Base-by-base conservation (phyloP, 1,140 invertebrate species). In the Andrena cerasifolii region DNA sequence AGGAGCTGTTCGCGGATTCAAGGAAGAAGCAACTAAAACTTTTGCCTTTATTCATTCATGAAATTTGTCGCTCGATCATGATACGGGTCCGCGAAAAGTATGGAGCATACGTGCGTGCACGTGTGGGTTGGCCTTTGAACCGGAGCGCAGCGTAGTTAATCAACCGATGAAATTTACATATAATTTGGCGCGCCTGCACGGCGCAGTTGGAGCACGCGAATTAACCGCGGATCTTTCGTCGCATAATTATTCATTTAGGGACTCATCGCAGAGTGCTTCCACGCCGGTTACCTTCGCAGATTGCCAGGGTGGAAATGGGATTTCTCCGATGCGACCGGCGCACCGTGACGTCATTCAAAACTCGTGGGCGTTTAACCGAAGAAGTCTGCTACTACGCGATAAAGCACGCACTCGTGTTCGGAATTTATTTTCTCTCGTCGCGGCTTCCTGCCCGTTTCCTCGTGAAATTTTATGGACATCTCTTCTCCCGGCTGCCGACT, bases 341-440 rank as follows among this genome's bases (percentile, higher is more conserved):
- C 18, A 26, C 3, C 54, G 24, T 77, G 74, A 77, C 74, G 74
- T 77, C 74, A 77, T 77, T 70, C 24, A 28, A 53, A 58, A 49
- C 45, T 31, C 66, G 74, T 77, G 54, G 66, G 66, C 74, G 74
- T 61, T 43, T 2, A 28, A 18, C 12, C 12, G 28, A 36, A 49
- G 31, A 18, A n/a, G 28, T 12, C 18, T 16, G 43, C n/a, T 21
- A 47, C 54, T 45, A 49, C 24, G 26, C 24, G 43, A 49, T 63
- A 63, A 76, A 49, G 33, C 67, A 14, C n/a, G 36, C 24, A 14
- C 28, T 21, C 26, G 18, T 31, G 24, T 71, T 75, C 56, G 26
- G 43, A 77, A 53, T 31, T 16, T 40, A 53, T 70, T 71, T 58
- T 70, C 36, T 8, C 36, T 26, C 4, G 1, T 21, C 10, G 5